A percentile compares a stretch with the other conserved stretches of the same genome.
These are phyloP conservation scores for Papilio protenor DNA, from an alignment of 2,888 invertebrate species.

Conservation along the genomic window DNA sequence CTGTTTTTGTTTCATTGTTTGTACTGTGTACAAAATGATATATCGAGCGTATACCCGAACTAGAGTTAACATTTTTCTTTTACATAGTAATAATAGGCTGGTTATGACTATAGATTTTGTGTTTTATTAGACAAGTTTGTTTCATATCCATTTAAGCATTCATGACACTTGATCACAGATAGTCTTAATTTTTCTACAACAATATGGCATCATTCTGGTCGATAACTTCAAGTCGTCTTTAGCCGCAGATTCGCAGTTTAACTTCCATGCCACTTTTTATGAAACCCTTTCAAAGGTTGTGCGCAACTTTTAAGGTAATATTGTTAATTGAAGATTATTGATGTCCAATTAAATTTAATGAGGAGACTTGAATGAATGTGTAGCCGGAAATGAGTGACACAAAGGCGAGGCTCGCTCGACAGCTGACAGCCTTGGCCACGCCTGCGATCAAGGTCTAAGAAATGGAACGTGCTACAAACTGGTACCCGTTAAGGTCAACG, in stretches of 20 bases:
- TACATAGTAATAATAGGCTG: background rate
- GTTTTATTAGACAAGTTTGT: background rate
- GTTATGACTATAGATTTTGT: background rate
- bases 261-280: background rate
- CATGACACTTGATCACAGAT: too few relatives aligned
- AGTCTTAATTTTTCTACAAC: background rate
- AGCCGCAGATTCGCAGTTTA: background rate
- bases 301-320: background rate
- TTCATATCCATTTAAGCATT: too few relatives aligned
- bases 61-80: too few relatives aligned
- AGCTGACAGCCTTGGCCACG: slow-evolving; percentile 59
- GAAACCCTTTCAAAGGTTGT: background rate
- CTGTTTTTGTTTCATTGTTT: slow-evolving; percentile 9
- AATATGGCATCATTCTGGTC: background rate
- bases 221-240: background rate
- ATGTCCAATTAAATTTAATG: slow-evolving; percentile 14
- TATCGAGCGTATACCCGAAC: too few relatives aligned
- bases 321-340: slow-evolving; percentile 1
- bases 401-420: slow-evolving; percentile 42
- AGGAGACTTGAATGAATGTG: slow-evolving; percentile 2
- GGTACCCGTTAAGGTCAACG: slow-evolving; percentile 55
- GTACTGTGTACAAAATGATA: background rate
- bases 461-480: slow-evolving; percentile 66
- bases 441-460: slow-evolving; percentile 74
- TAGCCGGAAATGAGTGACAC: slow-evolving; percentile 42